These are phyloP conservation scores for Agriopis leucophaearia DNA, from an alignment of 2,888 invertebrate species.

Conservation along the genomic window DNA sequence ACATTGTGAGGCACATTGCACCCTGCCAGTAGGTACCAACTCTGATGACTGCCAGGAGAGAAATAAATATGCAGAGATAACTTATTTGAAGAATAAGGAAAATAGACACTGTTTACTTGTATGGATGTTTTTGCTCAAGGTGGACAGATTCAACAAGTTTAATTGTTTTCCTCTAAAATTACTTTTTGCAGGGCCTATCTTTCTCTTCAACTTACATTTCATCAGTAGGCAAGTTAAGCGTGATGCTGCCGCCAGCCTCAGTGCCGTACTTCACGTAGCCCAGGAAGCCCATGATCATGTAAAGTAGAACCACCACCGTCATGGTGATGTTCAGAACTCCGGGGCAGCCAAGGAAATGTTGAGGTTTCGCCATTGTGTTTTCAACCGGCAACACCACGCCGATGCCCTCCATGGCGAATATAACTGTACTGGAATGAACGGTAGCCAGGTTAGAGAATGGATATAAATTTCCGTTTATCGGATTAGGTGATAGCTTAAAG, in stretches of 20 bases:
- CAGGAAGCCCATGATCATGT: slow-evolving; percentile 94
- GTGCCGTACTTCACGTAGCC: slow-evolving; percentile 95
- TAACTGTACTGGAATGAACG: slow-evolving; percentile 90
- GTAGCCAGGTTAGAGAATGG: slow-evolving; percentile 21
- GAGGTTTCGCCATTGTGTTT: slow-evolving; percentile 95
- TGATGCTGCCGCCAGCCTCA: slow-evolving; percentile 90
- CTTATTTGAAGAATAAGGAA: too few species aligned
- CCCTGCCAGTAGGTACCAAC: too few species aligned
- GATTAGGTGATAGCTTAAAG: background rate
- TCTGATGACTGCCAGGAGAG: too few species aligned
- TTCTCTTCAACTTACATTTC: slow-evolving; percentile 86
- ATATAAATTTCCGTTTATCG: background rate
- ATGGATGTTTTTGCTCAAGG: too few species aligned
- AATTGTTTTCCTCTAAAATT: too few species aligned
- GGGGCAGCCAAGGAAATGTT: slow-evolving; percentile 92
- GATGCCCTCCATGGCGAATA: slow-evolving; percentile 99
- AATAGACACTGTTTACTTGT: too few species aligned
- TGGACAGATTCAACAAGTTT: too few species aligned
- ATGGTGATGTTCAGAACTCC: slow-evolving; percentile 96
- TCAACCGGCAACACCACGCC: slow-evolving; percentile 97
- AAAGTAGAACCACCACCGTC: slow-evolving; percentile 92
- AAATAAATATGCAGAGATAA: too few species aligned
- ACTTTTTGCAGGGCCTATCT: too few species aligned
- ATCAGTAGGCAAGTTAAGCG: slow-evolving; percentile 91
- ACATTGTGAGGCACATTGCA: too few species aligned